Percentiles rank a stretch among this genome's conserved stretches.
Conservation (phyloP, 2,888 invertebrate genomes). For the Drosophila fulvimacula region DNA sequence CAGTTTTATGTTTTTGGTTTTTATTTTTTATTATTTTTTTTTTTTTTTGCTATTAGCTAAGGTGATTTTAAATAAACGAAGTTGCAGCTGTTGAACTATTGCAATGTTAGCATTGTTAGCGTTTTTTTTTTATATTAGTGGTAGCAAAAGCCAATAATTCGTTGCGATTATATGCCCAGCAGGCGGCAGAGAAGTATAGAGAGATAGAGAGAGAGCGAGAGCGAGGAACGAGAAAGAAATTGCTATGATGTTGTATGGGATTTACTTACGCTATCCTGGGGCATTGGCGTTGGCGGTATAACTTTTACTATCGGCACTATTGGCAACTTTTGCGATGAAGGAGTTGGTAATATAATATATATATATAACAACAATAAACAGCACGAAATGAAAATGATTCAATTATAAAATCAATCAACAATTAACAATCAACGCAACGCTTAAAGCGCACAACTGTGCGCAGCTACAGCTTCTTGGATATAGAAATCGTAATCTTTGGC, state of each 20-base stretch:
- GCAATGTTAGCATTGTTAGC: conserved; percentile 42
- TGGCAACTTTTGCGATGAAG: conserved; percentile 76
- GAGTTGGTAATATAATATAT: conserved; percentile 38
- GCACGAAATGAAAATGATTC: conserved; percentile 59
- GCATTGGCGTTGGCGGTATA: conserved; percentile 72
- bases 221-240: conserved; percentile 27
- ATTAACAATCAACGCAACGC: conserved; percentile 48
- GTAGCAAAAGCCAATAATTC: conserved; percentile 42
- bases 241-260: conserved; percentile 34
- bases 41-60: conserved; percentile 7
- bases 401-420: conserved; percentile 57
- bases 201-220: conserved; percentile 1
- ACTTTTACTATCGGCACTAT: conserved; percentile 79
- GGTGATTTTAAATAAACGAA: conserved; percentile 18
- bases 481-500: neutral
- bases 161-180: conserved; percentile 22
- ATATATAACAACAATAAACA: conserved; percentile 44
- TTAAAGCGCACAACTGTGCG: conserved; percentile 36
- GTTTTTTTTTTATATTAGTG: conserved; percentile 17
- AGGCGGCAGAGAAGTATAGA: conserved; percentile 9
- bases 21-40: too few species aligned
- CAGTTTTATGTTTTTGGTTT: neutral
- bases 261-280: conserved; percentile 77
- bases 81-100: conserved; percentile 17
- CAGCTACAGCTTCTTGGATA: conserved; percentile 24